Evolutionary conservation across 2,797 vertebrate species (phyloP).

Genomic region (Gouania willdenowi): DNA sequence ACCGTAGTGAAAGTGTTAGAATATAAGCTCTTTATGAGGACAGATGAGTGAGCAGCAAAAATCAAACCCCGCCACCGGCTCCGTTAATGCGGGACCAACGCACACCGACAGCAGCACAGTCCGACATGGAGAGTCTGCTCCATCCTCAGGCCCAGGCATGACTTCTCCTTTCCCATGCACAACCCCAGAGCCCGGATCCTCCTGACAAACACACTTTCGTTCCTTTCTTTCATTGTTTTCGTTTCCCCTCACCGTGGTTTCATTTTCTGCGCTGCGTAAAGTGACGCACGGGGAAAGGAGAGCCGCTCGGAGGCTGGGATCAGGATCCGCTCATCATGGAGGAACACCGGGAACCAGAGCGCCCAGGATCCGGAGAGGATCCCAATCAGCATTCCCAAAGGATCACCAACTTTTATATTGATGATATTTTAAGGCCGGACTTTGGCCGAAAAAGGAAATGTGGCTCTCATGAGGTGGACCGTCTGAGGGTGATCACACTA

Average conservation of each 20-base stretch:
- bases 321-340: conserved; percentile 78
- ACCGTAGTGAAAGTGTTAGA: conserved; percentile 89
- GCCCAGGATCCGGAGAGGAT: conserved; percentile 63
- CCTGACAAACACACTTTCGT: neutral
- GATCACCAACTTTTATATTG: conserved; percentile 94
- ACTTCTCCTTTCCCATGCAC: conserved; percentile 58
- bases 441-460: conserved; percentile 86
- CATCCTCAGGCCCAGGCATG: conserved; percentile 49
- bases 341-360: conserved; percentile 71
- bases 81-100: conserved; percentile 14
- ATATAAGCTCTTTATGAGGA: conserved; percentile 70
- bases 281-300: conserved; percentile 26
- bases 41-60: conserved; percentile 48
- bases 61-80: too few species aligned
- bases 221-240: too few species aligned
- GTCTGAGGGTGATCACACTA: conserved; percentile 23
- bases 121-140: conserved; percentile 2
- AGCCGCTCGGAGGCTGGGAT: conserved; percentile 33
- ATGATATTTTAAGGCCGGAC: conserved; percentile 90
- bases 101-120: too few species aligned
- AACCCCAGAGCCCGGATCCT: conserved; percentile 9
- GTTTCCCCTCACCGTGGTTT: neutral
- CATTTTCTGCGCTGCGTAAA: too few species aligned
- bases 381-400: conserved; percentile 80
- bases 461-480: conserved; percentile 52